phyloP scores from a whole-genome alignment of 2,113 vertebrate genomes.

The Tupaia chinensis region DNA sequence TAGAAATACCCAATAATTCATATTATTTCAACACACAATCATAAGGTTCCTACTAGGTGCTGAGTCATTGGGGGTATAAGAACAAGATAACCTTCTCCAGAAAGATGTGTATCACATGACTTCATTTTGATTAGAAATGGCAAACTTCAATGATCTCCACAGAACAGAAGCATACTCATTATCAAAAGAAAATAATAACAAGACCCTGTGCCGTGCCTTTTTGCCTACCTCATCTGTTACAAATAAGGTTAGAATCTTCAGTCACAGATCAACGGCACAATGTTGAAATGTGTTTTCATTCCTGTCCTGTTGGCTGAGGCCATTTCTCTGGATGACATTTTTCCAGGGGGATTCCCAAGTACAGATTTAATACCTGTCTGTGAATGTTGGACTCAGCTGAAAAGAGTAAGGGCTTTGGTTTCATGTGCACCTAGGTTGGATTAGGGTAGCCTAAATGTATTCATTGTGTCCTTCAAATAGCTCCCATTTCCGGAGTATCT shows the following conservation, averaged over 20 bases:
- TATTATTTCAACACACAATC: background rate
- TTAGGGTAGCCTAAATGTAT: background rate
- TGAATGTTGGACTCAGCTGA: fast-evolving
- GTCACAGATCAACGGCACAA: background rate
- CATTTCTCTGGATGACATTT: background rate
- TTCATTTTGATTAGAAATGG: background rate
- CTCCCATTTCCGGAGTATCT: background rate
- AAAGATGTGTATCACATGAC: background rate
- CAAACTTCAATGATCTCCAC: background rate
- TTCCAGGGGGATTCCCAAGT: background rate
- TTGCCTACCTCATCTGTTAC: background rate
- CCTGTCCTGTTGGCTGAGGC: background rate
- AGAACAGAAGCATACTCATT: background rate
- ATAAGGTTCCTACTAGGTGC: background rate
- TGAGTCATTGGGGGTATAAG: slow-evolving; percentile 2
- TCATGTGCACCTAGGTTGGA: background rate
- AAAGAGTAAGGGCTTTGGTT: background rate
- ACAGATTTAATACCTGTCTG: background rate
- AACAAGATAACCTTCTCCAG: background rate
- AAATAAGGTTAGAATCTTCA: background rate
- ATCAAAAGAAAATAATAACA: background rate
- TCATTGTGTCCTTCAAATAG: background rate
- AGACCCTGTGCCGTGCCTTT: background rate
- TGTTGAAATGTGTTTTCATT: background rate
- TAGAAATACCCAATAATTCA: background rate